phyloP scores from a whole-genome alignment of 2,113 vertebrate species.

The Pundamilia nyererei region DNA sequence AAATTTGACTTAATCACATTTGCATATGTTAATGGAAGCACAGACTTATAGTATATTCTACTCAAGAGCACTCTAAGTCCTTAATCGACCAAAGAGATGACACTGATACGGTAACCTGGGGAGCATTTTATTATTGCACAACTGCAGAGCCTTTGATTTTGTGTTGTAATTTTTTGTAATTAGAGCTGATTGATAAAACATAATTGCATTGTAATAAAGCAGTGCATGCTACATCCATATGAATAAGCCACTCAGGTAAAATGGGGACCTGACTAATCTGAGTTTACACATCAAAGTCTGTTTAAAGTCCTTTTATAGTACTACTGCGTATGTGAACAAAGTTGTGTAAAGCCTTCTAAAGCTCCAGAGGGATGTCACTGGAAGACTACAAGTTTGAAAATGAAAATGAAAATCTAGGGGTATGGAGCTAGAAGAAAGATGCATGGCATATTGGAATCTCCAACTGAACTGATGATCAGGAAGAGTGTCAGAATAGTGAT shows the following conservation, averaged over 20 bases:
- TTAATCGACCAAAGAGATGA: neutral
- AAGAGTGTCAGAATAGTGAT: neutral
- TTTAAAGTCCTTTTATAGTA: neutral
- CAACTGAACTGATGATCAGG: neutral
- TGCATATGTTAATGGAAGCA: conserved; percentile 48
- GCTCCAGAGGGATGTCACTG: neutral
- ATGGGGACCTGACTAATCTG: neutral
- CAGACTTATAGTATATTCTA: neutral
- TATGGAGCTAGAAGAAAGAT: neutral
- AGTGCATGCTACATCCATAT: neutral
- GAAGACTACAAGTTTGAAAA: neutral
- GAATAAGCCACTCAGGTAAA: neutral
- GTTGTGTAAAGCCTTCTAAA: neutral
- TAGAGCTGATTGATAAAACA: neutral
- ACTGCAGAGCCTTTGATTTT: neutral
- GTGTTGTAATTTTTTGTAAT: neutral
- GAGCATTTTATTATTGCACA: neutral
- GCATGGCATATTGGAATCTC: neutral
- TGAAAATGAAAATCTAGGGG: neutral
- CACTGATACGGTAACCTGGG: neutral
- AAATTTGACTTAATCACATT: conserved; percentile 46
- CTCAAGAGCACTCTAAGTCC: neutral
- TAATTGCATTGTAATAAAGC: neutral
- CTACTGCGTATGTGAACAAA: neutral
- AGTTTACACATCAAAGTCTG: neutral